Evolutionary conservation across 1,140 invertebrate species (phyloP).

Genomic region (Dendroctonus valens): DNA sequence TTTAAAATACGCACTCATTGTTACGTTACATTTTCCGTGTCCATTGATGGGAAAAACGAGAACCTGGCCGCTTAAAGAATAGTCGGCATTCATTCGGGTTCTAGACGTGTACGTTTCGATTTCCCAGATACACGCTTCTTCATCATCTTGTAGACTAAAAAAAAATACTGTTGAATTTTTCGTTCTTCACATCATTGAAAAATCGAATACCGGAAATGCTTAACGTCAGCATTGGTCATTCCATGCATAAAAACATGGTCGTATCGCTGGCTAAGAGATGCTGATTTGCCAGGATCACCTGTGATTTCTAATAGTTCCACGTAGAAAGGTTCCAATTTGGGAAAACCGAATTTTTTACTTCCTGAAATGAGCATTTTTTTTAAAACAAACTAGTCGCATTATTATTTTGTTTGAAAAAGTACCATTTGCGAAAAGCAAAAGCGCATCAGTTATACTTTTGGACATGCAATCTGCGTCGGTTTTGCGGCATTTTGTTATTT

Average conservation of each 20-base stretch:
- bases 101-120: conserved; percentile 15
- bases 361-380: conserved; percentile 24
- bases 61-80: conserved; percentile 33
- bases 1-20: conserved; percentile 23
- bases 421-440: conserved; percentile 2
- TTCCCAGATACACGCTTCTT: conserved; percentile 25
- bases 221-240: conserved; percentile 23
- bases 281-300: conserved; percentile 13
- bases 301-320: conserved; percentile 30
- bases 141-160: conserved; percentile 21
- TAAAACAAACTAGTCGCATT: background rate
- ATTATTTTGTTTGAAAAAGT: background rate
- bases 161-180: background rate
- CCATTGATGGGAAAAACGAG: conserved; percentile 36
- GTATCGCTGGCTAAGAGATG: conserved; percentile 32
- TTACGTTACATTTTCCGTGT: conserved; percentile 34
- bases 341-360: conserved; percentile 27
- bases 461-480: background rate
- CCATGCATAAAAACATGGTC: conserved; percentile 30
- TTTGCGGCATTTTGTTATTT: conserved; percentile 3
- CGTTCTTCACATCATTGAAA: background rate
- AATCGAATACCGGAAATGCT: conserved; percentile 15
- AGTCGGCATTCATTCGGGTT: conserved; percentile 31
- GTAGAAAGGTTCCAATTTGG: conserved; percentile 32
- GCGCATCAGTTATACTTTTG: background rate